Conservation (phyloP, 2,113 vertebrate genomes). For the Zosterops pallidus region DNA sequence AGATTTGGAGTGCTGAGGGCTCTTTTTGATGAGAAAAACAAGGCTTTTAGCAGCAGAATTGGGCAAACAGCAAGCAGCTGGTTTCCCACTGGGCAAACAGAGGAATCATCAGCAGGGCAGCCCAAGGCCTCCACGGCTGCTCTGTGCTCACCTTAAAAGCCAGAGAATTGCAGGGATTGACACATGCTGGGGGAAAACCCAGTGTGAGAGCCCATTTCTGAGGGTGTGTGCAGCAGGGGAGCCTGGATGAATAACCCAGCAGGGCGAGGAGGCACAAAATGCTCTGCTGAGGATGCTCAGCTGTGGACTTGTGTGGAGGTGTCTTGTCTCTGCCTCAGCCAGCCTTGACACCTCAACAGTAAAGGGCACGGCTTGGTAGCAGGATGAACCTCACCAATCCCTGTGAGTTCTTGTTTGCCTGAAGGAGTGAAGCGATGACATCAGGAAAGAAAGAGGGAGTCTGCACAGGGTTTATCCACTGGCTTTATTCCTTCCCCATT, state of each 20-base stretch:
- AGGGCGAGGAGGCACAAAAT: fast-evolving
- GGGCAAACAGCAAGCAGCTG: neutral
- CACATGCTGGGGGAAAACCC: neutral
- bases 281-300: neutral
- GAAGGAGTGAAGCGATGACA: no score
- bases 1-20: neutral
- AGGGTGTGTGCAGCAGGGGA: neutral
- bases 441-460: no score
- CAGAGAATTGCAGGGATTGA: neutral
- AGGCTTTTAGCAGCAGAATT: neutral
- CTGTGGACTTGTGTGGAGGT: no score
- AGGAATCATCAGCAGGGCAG: neutral
- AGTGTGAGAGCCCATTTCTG: neutral
- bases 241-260: neutral
- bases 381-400: no score
- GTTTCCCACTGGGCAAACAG: neutral
- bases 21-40: neutral
- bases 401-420: no score
- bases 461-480: no score
- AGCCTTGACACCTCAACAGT: no score
- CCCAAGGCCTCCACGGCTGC: neutral
- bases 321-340: no score
- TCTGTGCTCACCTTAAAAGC: neutral
- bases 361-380: no score
- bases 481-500: no score